Conservation (phyloP, 2,888 invertebrate species). For the Nesidiocoris tenuis region DNA sequence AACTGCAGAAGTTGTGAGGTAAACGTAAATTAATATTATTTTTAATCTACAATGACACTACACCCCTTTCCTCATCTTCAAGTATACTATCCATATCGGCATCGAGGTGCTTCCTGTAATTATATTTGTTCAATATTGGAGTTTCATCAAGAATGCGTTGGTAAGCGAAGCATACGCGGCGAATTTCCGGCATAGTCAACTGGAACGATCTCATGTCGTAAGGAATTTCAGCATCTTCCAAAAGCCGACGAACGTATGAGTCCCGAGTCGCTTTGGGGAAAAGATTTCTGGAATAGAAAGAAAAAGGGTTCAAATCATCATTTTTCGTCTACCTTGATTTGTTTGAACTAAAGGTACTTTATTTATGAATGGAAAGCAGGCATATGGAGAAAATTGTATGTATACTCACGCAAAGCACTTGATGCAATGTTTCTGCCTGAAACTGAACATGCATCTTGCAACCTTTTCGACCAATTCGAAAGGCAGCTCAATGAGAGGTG, state of each 20-base stretch:
- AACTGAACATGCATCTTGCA: slow-evolving; percentile 78
- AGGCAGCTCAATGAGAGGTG: slow-evolving; percentile 73
- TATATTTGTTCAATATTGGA: slow-evolving; percentile 49
- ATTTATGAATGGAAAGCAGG: not conserved
- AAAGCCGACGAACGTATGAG: slow-evolving; percentile 67
- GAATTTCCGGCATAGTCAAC: slow-evolving; percentile 75
- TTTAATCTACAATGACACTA: not conserved
- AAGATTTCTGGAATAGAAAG: slow-evolving; percentile 59
- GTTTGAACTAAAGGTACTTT: no score
- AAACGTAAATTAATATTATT: no score
- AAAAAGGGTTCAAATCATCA: not conserved
- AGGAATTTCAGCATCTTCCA: slow-evolving; percentile 70
- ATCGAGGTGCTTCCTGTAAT: slow-evolving; percentile 39
- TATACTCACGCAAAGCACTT: slow-evolving; percentile 63
- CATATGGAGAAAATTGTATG: slow-evolving; percentile 6
- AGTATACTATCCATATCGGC: slow-evolving; percentile 7
- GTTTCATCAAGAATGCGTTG: slow-evolving; percentile 61
- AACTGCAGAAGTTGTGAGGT: no score
- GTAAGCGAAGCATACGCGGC: slow-evolving; percentile 75
- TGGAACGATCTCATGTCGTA: slow-evolving; percentile 69
- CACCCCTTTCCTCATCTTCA: slow-evolving; percentile 4
- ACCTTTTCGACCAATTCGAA: slow-evolving; percentile 89
- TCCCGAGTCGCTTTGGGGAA: slow-evolving; percentile 71
- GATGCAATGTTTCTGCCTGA: slow-evolving; percentile 79
- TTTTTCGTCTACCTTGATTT: no score